Conservation (phyloP, 2,888 invertebrate genomes). For the Neoaliturus tenellus region DNA sequence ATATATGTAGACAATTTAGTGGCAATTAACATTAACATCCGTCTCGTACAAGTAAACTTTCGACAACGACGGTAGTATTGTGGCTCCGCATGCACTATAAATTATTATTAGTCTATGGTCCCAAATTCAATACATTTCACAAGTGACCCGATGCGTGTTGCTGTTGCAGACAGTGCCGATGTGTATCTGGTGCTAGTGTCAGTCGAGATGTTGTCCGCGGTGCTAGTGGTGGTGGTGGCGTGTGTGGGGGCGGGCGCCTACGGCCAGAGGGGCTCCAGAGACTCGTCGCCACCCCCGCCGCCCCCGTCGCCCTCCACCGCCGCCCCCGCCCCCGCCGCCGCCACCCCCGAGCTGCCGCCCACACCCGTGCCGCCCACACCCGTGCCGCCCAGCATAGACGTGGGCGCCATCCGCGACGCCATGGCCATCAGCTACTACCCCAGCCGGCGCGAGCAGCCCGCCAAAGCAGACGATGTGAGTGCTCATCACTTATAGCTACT, state of each 20-base stretch:
- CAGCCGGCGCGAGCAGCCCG: conserved; percentile 62
- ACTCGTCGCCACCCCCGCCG: background rate
- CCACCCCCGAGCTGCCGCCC: background rate
- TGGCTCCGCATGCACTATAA: too few species aligned
- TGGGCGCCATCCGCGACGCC: conserved; percentile 58
- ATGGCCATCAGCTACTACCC: conserved; percentile 63
- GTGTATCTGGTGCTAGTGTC: background rate
- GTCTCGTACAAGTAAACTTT: too few species aligned
- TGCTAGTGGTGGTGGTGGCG: background rate
- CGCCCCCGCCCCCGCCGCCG: background rate
- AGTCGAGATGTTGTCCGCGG: conserved; percentile 5
- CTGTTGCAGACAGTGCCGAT: conserved; percentile 9
- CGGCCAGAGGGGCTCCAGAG: background rate
- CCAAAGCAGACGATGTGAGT: conserved; percentile 57
- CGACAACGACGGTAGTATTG: too few species aligned
- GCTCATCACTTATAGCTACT: too few species aligned
- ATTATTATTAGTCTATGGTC: too few species aligned
- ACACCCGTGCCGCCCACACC: background rate
- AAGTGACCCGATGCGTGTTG: too few species aligned
- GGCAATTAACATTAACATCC: too few species aligned
- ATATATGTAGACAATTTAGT: too few species aligned
- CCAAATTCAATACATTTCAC: too few species aligned
- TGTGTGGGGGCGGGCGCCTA: background rate
- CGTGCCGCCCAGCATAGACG: conserved; percentile 42
- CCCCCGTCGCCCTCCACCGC: background rate